Conservation (phyloP, 2,113 vertebrate species). For the human (Homo sapiens) region GRCh38 chr7:154137501-154138000, state of each 20-base stretch:
- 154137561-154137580: background rate
- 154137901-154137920: background rate
- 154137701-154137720: background rate
- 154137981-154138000: background rate
- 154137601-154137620: background rate
- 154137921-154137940: too few relatives aligned
- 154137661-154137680: background rate
- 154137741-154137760: background rate
- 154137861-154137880: background rate
- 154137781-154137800: background rate
- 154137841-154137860: background rate
- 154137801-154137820: background rate
- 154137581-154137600: background rate
- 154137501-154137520: background rate
- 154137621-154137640: background rate
- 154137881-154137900: slow-evolving; percentile 46
- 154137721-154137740: background rate
- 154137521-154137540: background rate
- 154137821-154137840: slow-evolving; percentile 16
- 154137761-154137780: background rate
- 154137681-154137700: background rate
- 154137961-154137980: background rate
- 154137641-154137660: too few relatives aligned
- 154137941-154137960: background rate
- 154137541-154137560: background rate